Percentiles rank a stretch among this genome's conserved stretches.
Conservation (phyloP, 2,888 invertebrate genomes). For the Brassicogethes aeneus region DNA sequence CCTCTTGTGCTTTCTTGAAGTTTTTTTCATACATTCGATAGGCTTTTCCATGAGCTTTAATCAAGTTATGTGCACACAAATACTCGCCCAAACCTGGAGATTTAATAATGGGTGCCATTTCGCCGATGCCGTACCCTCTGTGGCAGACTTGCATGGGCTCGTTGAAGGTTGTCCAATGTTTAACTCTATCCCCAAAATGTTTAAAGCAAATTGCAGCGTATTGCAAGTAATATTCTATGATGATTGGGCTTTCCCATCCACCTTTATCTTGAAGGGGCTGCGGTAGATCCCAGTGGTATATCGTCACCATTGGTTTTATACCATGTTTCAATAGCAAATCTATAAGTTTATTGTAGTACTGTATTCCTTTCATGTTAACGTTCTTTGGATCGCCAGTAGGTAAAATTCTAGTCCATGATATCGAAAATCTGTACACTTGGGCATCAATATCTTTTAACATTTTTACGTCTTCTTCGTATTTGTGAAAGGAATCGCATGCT, state of each 20-base stretch:
- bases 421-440: slow-evolving; percentile 42
- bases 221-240: slow-evolving; percentile 26
- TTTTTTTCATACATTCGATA: slow-evolving; percentile 53
- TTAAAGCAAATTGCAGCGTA: slow-evolving; percentile 41
- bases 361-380: slow-evolving; percentile 59
- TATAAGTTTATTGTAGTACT: slow-evolving; percentile 67
- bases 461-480: slow-evolving; percentile 51
- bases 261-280: slow-evolving; percentile 44
- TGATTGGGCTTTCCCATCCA: slow-evolving; percentile 48
- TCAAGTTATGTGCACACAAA: slow-evolving; percentile 51
- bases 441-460: slow-evolving; percentile 49
- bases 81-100: slow-evolving; percentile 48
- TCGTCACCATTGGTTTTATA: slow-evolving; percentile 43
- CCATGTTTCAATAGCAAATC: slow-evolving; percentile 52
- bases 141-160: slow-evolving; percentile 36
- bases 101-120: slow-evolving; percentile 17
- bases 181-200: slow-evolving; percentile 24
- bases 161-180: slow-evolving; percentile 45
- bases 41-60: slow-evolving; percentile 56
- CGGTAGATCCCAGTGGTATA: slow-evolving; percentile 34
- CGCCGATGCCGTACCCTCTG: slow-evolving; percentile 19
- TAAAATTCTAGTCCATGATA: slow-evolving; percentile 35
- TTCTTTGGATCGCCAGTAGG: slow-evolving; percentile 53
- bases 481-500: slow-evolving; percentile 59
- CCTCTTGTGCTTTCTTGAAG: slow-evolving; percentile 36